Evolutionary conservation across 2,888 invertebrate species (phyloP).

Genomic region (Drosophila macrothrix): DNA sequence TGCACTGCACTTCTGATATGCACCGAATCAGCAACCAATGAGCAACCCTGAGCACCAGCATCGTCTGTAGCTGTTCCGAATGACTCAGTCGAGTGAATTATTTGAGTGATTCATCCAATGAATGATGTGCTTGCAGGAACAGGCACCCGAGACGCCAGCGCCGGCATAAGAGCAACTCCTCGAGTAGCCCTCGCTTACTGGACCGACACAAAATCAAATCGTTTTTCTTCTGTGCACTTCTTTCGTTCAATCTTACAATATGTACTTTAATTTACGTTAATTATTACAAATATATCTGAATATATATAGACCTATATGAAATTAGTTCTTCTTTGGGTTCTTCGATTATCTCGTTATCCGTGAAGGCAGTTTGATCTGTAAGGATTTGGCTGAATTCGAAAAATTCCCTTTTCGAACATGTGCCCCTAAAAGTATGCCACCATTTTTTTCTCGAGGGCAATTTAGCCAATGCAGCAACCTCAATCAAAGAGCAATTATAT

Average conservation of each 20-base stretch:
- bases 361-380: not conserved
- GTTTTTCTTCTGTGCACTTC: not conserved
- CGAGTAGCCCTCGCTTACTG: slow-evolving; percentile 13
- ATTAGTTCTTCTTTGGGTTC: not conserved
- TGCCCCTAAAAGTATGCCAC: not conserved
- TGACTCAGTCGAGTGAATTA: slow-evolving; percentile 7
- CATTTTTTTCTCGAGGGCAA: not conserved
- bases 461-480: slow-evolving; percentile 3
- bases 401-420: not conserved
- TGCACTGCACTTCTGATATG: slow-evolving; percentile 14
- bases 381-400: not conserved
- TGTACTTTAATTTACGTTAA: slow-evolving; percentile 4
- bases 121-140: slow-evolving; percentile 65
- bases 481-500: not conserved
- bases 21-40: slow-evolving; percentile 4
- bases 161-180: slow-evolving; percentile 59
- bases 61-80: slow-evolving; percentile 3
- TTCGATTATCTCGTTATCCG: not conserved
- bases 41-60: slow-evolving; percentile 17
- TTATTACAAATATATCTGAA: not conserved
- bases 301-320: slow-evolving; percentile 1
- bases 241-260: not conserved
- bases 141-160: slow-evolving; percentile 72
- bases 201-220: slow-evolving; percentile 2
- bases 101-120: slow-evolving; percentile 3